Percentiles rank a stretch among this genome's conserved stretches.
phyloP scores from a whole-genome alignment of 2,113 vertebrate species.

The Gallinago jamesoni region DNA sequence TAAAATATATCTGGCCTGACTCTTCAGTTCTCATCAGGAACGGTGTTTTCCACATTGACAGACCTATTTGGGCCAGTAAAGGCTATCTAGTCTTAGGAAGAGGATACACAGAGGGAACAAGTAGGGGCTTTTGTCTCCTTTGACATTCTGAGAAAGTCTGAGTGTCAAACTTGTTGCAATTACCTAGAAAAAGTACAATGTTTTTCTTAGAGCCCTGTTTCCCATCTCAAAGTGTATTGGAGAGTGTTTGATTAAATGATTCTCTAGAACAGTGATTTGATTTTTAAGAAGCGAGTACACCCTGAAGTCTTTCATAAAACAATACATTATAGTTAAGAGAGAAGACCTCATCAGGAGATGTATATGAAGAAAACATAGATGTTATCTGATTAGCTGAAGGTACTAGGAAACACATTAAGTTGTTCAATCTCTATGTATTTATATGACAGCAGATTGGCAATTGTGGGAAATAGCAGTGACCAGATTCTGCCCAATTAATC shows the following conservation, averaged over 20 bases:
- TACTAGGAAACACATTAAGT: neutral
- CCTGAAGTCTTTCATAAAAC: neutral
- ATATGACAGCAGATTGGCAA: neutral
- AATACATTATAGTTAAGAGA: neutral
- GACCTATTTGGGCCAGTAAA: neutral
- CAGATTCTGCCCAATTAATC: constrained; percentile 34
- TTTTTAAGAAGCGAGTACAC: neutral
- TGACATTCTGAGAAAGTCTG: neutral
- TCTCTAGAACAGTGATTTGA: neutral
- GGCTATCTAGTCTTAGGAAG: neutral
- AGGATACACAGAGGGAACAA: neutral
- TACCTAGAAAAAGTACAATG: neutral
- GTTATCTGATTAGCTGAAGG: neutral
- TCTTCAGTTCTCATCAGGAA: accelerated
- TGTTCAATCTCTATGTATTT: neutral
- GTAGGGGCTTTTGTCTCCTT: neutral
- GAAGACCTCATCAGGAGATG: neutral
- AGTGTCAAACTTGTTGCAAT: neutral
- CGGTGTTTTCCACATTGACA: neutral
- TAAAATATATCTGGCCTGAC: neutral
- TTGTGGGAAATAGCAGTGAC: neutral
- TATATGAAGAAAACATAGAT: neutral
- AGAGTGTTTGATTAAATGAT: neutral
- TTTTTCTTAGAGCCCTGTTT: neutral
- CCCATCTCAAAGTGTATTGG: neutral